Evolutionary conservation across 2,113 vertebrate species (phyloP).

Genomic region (Pleuronectes platessa): DNA sequence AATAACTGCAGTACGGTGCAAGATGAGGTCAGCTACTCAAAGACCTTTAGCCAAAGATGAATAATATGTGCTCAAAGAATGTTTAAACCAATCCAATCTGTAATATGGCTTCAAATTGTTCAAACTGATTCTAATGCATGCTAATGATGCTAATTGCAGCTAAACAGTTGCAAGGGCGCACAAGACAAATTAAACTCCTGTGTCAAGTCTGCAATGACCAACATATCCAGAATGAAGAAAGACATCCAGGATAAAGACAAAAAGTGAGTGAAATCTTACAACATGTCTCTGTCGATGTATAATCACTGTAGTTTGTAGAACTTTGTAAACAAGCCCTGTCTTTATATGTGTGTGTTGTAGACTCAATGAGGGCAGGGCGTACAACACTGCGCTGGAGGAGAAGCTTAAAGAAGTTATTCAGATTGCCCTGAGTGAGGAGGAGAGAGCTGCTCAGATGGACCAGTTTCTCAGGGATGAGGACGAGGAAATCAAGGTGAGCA

Average conservation of each 20-base stretch:
- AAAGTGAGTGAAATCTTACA: slow-evolving; percentile 81
- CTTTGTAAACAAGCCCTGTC: neutral
- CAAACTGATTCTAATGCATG: neutral
- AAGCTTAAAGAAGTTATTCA: slow-evolving; percentile 84
- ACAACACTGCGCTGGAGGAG: slow-evolving; percentile 80
- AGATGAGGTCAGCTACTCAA: slow-evolving; percentile 80
- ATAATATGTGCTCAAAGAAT: neutral
- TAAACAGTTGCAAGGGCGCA: slow-evolving; percentile 84
- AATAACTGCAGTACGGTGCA: slow-evolving; percentile 78
- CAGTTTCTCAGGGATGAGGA: slow-evolving; percentile 88
- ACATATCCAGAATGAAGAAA: slow-evolving; percentile 84
- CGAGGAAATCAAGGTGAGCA: slow-evolving; percentile 84
- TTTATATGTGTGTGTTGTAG: slow-evolving; percentile 69
- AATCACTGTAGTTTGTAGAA: accelerated
- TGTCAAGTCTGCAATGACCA: slow-evolving; percentile 81
- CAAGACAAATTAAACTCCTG: slow-evolving; percentile 85
- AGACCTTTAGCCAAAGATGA: neutral
- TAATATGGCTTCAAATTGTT: neutral
- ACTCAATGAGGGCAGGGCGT: slow-evolving; percentile 73
- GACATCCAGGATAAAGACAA: slow-evolving; percentile 81
- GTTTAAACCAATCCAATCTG: neutral
- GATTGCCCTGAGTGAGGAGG: slow-evolving; percentile 85
- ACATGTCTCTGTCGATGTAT: neutral
- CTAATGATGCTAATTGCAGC: slow-evolving; percentile 72
- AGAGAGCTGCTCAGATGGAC: slow-evolving; percentile 88